Evolutionary conservation across 2,888 invertebrate species (phyloP), one percentile per base, ranked within the genome.

Genomic region (Acanthosepion pharaonis): DNA sequence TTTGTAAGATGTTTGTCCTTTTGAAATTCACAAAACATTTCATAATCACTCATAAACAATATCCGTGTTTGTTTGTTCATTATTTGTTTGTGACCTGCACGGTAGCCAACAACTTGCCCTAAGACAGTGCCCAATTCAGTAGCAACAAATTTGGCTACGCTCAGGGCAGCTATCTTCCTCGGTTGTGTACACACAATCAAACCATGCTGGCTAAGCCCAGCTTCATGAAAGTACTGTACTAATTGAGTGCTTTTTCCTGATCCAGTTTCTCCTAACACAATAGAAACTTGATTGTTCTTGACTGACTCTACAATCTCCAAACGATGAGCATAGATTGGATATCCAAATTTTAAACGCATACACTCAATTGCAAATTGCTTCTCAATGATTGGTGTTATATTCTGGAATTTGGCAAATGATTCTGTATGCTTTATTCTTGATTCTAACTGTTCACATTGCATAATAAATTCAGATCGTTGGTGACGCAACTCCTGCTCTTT

Each of bases 221-320:
- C 96, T 91, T 97, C 96, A 55, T 96, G 95, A 0, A 97, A 95
- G 94, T 97, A 97, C 95, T 97, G 97, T 8, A 96, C 96, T 94
- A 97, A 95, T 95, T 97, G 97, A 33, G 97, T 97, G 94, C 97
- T 97, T 95, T 97, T 97, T 3, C 97, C 97, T 0, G 97, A 97
- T 8, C 97, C 97, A 8, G 97, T 97, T 94, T 97, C 97, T 9
- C 97, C 97, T 33, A 97, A 95, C 1, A 97, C 95, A 11, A 97
- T 96, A 42, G 96, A 95, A 3, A 97, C 97, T 92, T 96, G 96
- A 94, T 97, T 96, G 11, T 96, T 78, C 42, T 92, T 94, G 1
- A 97, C 96, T 49, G 95, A 94, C 1, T 96, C 95, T 1, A 97
- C 91, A 25, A 97, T 97, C 11, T 96, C 96, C 9, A 95, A 94